phyloP scores from a whole-genome alignment of 1,140 invertebrate species.

The Atopsyche davidsoni region DNA sequence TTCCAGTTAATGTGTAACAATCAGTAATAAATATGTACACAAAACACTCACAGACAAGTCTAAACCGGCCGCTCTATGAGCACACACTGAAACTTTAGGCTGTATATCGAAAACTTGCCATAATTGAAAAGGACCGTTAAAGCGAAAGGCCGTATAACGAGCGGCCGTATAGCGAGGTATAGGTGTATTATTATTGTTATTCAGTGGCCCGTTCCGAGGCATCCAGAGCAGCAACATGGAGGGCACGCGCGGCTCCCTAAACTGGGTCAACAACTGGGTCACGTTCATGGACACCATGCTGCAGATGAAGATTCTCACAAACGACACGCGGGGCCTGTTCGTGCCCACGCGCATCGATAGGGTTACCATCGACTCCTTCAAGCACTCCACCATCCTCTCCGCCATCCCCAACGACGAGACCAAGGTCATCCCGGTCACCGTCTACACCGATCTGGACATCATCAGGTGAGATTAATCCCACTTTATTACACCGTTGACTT shows the following conservation, averaged over 20 bases:
- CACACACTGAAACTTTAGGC: no score
- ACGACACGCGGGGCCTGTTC: slow-evolving; percentile 68
- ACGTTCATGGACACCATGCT: slow-evolving; percentile 90
- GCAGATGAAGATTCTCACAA: slow-evolving; percentile 74
- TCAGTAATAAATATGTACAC: no score
- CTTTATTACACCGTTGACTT: not conserved
- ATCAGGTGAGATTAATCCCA: slow-evolving; percentile 40
- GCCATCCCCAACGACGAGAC: slow-evolving; percentile 46
- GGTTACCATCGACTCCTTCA: slow-evolving; percentile 69
- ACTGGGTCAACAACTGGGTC: slow-evolving; percentile 77
- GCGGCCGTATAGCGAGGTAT: no score
- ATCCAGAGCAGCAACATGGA: slow-evolving; percentile 49
- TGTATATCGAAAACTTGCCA: no score
- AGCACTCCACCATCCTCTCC: slow-evolving; percentile 53
- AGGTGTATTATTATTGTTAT: no score
- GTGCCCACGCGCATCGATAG: slow-evolving; percentile 81
- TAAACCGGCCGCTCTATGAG: no score
- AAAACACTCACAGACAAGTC: no score
- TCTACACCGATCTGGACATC: slow-evolving; percentile 41
- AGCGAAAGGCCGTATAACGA: no score
- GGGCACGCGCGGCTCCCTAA: slow-evolving; percentile 40
- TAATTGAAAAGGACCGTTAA: no score
- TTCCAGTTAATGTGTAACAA: no score
- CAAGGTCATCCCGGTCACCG: slow-evolving; percentile 39
- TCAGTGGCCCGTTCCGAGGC: slow-evolving; percentile 61